phyloP scores from a whole-genome alignment of 2,888 invertebrate species.

The Sipha maydis region DNA sequence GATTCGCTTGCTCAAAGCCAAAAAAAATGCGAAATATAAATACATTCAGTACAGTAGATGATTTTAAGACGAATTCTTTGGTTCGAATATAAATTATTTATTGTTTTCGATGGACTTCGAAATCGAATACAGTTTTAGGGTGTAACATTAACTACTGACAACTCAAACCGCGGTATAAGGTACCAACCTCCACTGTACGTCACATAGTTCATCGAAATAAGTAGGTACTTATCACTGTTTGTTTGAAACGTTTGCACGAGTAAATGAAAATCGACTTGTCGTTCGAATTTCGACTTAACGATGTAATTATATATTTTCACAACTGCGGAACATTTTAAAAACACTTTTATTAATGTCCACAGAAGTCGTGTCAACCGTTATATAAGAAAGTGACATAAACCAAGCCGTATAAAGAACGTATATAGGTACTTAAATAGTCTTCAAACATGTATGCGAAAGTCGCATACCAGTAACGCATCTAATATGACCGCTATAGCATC shows the following conservation, averaged over 20 bases:
- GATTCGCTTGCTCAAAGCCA: too few species aligned
- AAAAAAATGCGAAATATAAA: too few species aligned
- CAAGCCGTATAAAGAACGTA: background rate
- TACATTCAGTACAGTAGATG: too few species aligned
- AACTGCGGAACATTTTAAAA: constrained; percentile 2
- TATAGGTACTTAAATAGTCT: background rate
- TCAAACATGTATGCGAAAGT: background rate
- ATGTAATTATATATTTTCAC: background rate
- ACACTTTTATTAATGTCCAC: background rate
- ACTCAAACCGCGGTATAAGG: too few species aligned
- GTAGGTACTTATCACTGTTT: background rate
- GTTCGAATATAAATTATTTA: too few species aligned
- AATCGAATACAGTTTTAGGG: too few species aligned
- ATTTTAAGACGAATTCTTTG: too few species aligned
- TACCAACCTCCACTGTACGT: too few species aligned
- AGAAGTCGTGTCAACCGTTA: background rate
- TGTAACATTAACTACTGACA: too few species aligned
- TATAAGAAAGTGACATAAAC: background rate
- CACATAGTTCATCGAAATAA: too few species aligned
- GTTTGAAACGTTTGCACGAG: background rate
- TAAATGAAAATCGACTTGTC: background rate
- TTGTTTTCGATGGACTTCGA: too few species aligned
- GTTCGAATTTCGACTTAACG: background rate
- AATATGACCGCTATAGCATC: background rate
- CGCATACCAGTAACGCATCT: background rate